Conservation (phyloP, 2,797 vertebrate species). For the Rhinophrynus dorsalis region DNA sequence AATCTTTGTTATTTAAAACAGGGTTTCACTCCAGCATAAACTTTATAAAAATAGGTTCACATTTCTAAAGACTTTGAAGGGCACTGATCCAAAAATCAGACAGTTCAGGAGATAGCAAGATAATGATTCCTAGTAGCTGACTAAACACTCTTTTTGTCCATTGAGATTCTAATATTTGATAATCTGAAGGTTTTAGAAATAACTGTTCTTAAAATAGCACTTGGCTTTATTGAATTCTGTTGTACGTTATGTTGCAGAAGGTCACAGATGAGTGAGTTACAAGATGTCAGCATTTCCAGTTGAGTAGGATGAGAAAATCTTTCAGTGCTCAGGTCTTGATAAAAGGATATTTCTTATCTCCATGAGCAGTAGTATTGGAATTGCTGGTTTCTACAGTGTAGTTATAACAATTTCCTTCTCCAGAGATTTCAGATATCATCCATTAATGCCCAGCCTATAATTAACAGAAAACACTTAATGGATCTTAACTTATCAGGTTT, state of each 20-base stretch:
- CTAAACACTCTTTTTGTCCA: constrained; percentile 19
- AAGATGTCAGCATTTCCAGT: constrained; percentile 25
- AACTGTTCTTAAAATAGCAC: constrained; percentile 28
- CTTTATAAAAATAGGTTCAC: too few relatives aligned
- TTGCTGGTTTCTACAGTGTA: neutral
- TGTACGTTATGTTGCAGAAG: constrained; percentile 25
- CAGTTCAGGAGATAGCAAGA: too few relatives aligned
- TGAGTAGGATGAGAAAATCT: neutral
- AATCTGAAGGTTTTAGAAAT: constrained; percentile 15
- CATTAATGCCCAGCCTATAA: too few relatives aligned
- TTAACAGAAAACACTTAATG: too few relatives aligned
- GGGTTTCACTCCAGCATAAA: too few relatives aligned
- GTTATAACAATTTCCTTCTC: too few relatives aligned
- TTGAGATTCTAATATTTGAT: constrained; percentile 10
- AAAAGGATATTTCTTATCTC: neutral
- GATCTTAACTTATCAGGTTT: too few relatives aligned
- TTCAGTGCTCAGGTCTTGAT: neutral
- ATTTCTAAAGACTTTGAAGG: too few relatives aligned
- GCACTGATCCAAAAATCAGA: too few relatives aligned
- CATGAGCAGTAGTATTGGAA: neutral
- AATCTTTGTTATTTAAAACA: too few relatives aligned
- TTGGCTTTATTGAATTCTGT: constrained; percentile 34
- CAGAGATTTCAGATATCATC: too few relatives aligned
- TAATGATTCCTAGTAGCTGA: neutral
- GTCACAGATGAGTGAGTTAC: constrained; percentile 35